Conservation (phyloP, 2,113 vertebrate genomes). For the Muntiacus reevesi region DNA sequence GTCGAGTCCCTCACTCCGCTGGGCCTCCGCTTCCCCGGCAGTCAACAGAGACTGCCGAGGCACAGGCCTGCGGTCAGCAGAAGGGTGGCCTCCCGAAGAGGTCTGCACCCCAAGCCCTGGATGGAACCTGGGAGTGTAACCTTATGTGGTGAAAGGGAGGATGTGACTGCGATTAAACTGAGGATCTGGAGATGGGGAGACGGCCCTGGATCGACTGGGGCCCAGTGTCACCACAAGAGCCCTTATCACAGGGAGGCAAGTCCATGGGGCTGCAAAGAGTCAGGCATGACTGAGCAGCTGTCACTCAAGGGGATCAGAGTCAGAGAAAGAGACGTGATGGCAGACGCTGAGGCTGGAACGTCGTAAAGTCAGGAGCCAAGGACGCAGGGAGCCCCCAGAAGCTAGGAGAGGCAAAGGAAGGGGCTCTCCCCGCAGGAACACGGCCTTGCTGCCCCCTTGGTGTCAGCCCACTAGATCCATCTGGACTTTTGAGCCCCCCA, state of each 20-base stretch:
- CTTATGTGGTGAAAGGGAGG: not conserved
- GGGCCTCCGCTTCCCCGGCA: not conserved
- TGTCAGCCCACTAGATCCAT: not conserved
- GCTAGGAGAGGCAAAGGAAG: not conserved
- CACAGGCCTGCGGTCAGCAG: accelerated
- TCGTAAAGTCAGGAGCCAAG: not conserved
- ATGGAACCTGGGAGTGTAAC: not conserved
- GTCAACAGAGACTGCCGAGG: not conserved
- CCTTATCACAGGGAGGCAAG: not conserved
- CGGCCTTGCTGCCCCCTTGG: not conserved
- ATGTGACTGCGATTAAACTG: not conserved
- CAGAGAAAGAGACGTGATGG: not conserved
- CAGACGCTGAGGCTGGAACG: accelerated
- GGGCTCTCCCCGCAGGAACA: not conserved
- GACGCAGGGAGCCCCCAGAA: not conserved
- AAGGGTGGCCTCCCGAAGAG: not conserved
- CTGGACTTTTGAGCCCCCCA: not conserved
- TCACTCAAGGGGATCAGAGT: not conserved
- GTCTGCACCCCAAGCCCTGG: not conserved
- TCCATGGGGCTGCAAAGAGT: not conserved
- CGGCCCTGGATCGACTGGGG: not conserved
- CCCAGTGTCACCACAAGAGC: too few species aligned
- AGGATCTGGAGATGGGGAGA: not conserved
- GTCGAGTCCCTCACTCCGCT: not conserved
- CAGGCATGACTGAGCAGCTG: not conserved